Evolutionary conservation across 2,113 vertebrate species (phyloP).

Genomic region (Notothenia rossii): DNA sequence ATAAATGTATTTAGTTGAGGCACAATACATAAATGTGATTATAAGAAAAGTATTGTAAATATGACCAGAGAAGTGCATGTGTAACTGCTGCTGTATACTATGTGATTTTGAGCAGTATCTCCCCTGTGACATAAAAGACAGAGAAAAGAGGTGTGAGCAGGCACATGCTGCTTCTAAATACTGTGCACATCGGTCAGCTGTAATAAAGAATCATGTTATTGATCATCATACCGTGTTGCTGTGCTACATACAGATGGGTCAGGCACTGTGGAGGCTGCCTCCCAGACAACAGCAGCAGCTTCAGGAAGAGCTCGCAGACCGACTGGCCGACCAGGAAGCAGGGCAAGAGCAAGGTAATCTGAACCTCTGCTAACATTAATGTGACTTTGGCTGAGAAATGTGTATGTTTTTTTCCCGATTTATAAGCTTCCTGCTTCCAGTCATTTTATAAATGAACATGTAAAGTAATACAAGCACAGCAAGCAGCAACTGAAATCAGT

Average conservation of each 20-base stretch:
- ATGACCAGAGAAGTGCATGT: background rate
- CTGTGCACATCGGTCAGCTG: background rate
- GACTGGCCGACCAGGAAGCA: constrained; percentile 63
- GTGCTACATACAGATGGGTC: constrained; percentile 92
- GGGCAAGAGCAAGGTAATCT: constrained; percentile 55
- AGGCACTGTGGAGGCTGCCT: constrained; percentile 96
- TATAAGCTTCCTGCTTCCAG: background rate
- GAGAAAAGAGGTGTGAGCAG: background rate
- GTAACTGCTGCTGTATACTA: background rate
- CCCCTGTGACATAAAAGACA: background rate
- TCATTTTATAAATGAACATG: background rate
- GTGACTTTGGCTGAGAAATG: background rate
- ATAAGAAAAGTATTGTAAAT: background rate
- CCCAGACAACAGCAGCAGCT: constrained; percentile 93
- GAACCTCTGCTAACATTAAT: background rate
- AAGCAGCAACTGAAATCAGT: background rate
- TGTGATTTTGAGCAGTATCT: background rate
- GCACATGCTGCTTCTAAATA: background rate
- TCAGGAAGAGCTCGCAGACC: constrained; percentile 90
- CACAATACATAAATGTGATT: background rate
- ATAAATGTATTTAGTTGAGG: background rate
- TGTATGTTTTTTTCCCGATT: background rate
- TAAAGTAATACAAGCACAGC: background rate
- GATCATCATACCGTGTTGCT: background rate
- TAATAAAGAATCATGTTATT: background rate